phyloP scores from a whole-genome alignment of 2,113 vertebrate species.

The Crotophaga sulcirostris region DNA sequence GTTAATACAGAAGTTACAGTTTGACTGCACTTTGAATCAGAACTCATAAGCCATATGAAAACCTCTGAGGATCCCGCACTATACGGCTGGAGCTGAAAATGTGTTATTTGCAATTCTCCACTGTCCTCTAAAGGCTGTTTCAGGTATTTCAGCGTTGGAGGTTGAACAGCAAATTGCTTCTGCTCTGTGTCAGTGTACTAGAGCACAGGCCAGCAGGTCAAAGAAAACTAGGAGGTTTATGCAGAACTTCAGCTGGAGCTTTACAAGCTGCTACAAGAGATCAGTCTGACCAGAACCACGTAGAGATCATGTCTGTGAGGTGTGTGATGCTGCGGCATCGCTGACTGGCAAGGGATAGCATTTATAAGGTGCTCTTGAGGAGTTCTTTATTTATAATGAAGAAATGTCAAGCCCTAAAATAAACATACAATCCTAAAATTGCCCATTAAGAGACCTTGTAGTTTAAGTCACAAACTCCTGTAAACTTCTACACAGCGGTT shows the following conservation, averaged over 20 bases:
- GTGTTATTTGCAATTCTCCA: constrained; percentile 37
- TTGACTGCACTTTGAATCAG: not conserved
- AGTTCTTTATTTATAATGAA: not conserved
- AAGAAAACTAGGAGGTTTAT: not conserved
- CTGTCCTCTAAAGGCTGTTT: constrained; percentile 63
- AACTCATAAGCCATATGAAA: not conserved
- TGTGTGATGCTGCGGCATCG: rapidly evolving
- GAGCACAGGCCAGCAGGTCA: rapidly evolving
- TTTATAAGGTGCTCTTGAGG: not conserved
- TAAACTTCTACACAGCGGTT: not conserved
- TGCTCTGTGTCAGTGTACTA: not conserved
- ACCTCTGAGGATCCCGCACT: rapidly evolving
- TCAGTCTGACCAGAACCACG: not conserved
- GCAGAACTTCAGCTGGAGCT: not conserved
- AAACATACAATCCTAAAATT: not conserved
- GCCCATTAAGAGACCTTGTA: not conserved
- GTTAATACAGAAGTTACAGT: not conserved
- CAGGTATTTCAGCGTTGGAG: constrained; percentile 40
- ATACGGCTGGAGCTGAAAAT: not conserved
- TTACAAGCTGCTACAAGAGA: not conserved
- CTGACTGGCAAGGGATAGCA: not conserved
- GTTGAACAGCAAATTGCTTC: not conserved
- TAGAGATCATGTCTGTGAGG: rapidly evolving
- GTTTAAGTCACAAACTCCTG: not conserved
- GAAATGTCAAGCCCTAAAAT: not conserved